Conservation (phyloP, 1,140 invertebrate species). For the Tachypleus tridentatus region DNA sequence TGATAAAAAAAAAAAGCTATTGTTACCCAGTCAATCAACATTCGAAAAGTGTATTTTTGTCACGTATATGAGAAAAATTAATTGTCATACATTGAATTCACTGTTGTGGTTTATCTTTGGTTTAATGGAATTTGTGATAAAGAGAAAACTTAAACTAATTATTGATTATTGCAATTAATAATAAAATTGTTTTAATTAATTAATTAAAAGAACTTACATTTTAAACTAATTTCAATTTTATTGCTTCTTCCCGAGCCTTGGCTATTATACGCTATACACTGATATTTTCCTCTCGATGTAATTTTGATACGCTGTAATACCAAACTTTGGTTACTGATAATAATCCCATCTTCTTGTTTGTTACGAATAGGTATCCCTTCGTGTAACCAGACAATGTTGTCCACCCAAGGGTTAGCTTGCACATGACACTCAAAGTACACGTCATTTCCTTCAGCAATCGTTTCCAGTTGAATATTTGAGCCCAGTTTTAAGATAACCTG, state of each 20-base stretch:
- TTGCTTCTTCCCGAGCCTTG: conserved; percentile 77
- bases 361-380: conserved; percentile 36
- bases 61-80: too few relatives aligned
- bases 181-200: too few relatives aligned
- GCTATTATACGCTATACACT: conserved; percentile 74
- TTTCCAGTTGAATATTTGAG: too few relatives aligned
- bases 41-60: too few relatives aligned
- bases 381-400: conserved; percentile 67
- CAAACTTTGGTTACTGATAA: conserved; percentile 58
- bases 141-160: too few relatives aligned
- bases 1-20: too few relatives aligned
- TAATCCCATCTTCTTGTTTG: conserved; percentile 47
- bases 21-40: too few relatives aligned
- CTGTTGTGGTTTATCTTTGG: too few relatives aligned
- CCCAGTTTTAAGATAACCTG: too few relatives aligned
- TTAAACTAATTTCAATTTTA: conserved; percentile 67
- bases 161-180: too few relatives aligned
- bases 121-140: too few relatives aligned
- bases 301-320: conserved; percentile 29
- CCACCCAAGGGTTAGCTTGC: conserved; percentile 66
- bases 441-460: conserved; percentile 49
- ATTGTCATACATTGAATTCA: too few relatives aligned
- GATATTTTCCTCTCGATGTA: conserved; percentile 44
- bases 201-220: conserved; percentile 50
- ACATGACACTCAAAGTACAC: conserved; percentile 83